Evolutionary conservation across 1,140 invertebrate species (phyloP), one percentile per base, ranked within the genome.

Genomic region (Cyphomyrmex costatus): DNA sequence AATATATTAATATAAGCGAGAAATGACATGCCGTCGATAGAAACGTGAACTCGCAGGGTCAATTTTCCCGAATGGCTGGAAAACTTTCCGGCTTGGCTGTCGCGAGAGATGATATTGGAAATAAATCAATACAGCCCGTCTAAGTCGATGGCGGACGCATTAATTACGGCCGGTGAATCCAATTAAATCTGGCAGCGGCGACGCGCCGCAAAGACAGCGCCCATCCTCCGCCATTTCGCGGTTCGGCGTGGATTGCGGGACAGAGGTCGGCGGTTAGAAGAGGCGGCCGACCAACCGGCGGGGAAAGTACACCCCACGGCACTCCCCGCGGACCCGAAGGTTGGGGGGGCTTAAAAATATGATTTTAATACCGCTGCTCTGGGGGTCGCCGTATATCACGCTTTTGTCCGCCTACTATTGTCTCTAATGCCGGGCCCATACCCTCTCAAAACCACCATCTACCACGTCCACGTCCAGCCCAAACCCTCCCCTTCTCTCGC

Each of bases 321-420:
- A 12, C 74, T 61, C 63, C 33, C 7, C 70, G 56, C 49, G 42
- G 61, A 12, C n/a, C 27, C 77, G 80, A 82, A n/a, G 83, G 86
- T 61, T 66, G 88, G 71, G 90, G 90, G 89, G 86, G 92, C 88
- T 94, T 94, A 94, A 94, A 94, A 94, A 94, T 94, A 94, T 94
- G 94, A 94, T 94, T 94, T 94, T 94, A 94, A 94, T 94, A 94
- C 94, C 92, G 86, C 91, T 92, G 93, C 92, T 92, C 90, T 88
- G 78, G 87, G 77, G 88, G 85, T 92, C 88, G 90, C 90, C 93
- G 90, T 94, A 94, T 94, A 94, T 94, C 94, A 94, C 87, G 94
- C 93, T 94, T 94, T 94, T 94, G 94, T 94, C 93, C 93, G 92
- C 93, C 92, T 93, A 94, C 94, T 89, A 94, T 94, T 94, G 94